Evolutionary conservation across 2,797 vertebrate genomes (phyloP).

Genomic region (Alectoris magna): DNA sequence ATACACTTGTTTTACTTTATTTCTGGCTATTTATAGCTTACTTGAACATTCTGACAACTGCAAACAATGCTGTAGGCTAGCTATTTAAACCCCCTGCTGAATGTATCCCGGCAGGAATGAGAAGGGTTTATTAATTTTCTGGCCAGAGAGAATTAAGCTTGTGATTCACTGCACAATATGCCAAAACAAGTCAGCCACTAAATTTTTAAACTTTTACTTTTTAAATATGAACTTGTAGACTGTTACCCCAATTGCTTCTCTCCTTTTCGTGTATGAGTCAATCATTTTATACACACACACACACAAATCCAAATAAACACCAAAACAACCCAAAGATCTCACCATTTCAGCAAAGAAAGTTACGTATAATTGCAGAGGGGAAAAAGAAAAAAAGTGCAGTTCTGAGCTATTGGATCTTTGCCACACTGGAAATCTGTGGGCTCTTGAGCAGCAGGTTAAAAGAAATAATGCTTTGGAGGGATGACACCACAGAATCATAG

Average conservation of each 20-base stretch:
- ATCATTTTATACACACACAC: background rate
- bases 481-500: background rate
- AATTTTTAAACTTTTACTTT: conserved; percentile 43
- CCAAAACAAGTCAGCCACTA: conserved; percentile 56
- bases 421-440: conserved; percentile 6
- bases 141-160: conserved; percentile 61
- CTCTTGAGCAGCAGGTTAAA: background rate
- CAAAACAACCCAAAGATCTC: background rate
- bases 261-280: background rate
- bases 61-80: conserved; percentile 53
- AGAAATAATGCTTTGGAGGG: background rate
- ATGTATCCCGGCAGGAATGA: conserved; percentile 69
- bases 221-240: conserved; percentile 35
- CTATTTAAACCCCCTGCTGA: conserved; percentile 65
- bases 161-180: conserved; percentile 54
- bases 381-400: background rate
- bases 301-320: background rate
- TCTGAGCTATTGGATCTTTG: background rate
- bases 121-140: conserved; percentile 71
- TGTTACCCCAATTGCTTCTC: background rate
- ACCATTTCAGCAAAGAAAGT: background rate
- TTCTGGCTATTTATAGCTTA: conserved; percentile 71
- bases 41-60: conserved; percentile 63
- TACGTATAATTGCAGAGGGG: background rate
- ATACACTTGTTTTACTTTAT: conserved; percentile 52